A percentile compares a stretch with the other conserved stretches of the same genome.
Conservation (phyloP, 2,888 invertebrate genomes). For the Drosophila sordidula region DNA sequence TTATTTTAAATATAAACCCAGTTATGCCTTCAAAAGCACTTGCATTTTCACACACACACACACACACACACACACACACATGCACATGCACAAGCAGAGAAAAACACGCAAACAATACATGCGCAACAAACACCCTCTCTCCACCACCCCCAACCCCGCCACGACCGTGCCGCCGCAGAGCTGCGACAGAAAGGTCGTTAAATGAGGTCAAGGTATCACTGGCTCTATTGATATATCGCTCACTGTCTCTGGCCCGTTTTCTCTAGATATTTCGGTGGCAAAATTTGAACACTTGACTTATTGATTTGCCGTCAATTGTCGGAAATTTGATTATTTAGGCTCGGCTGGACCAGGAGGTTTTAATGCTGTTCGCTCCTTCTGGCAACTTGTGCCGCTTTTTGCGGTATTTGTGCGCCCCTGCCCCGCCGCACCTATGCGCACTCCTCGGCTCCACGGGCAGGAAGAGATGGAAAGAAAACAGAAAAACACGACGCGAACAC, state of each 20-base stretch:
- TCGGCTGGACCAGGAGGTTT: constrained; percentile 57
- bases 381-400: constrained; percentile 1
- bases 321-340: constrained; percentile 62
- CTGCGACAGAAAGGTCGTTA: constrained; percentile 51
- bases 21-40: constrained; percentile 15
- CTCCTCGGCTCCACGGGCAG: background rate
- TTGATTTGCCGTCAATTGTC: constrained; percentile 65
- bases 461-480: constrained; percentile 9
- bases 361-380: constrained; percentile 8
- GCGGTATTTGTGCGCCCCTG: background rate
- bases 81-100: background rate
- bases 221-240: constrained; percentile 22
- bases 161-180: background rate
- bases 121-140: constrained; percentile 4
- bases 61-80: constrained; percentile 4
- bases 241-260: constrained; percentile 9
- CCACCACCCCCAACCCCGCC: background rate
- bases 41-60: constrained; percentile 13
- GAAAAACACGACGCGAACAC: constrained; percentile 43
- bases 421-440: background rate
- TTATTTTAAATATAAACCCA: constrained; percentile 16
- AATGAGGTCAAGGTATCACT: constrained; percentile 72
- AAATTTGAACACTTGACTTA: constrained; percentile 67
- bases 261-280: constrained; percentile 9
- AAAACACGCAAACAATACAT: constrained; percentile 1